These are phyloP conservation scores for Bolinopsis microptera DNA, from an alignment of 37 sponge, comb jelly and placozoan species.

Conservation along the genomic window DNA sequence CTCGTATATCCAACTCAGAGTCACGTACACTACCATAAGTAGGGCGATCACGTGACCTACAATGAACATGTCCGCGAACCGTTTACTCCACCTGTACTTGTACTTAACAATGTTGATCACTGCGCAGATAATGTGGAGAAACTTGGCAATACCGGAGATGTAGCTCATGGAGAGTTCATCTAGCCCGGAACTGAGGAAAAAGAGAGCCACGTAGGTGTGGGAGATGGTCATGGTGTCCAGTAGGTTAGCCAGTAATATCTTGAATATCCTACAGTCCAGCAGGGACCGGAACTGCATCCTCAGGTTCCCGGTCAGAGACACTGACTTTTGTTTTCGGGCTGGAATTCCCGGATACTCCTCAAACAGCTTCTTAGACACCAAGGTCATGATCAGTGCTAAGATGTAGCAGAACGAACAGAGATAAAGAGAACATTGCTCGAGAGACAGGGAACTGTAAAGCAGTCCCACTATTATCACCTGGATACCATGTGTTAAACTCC, in stretches of 20 bases:
- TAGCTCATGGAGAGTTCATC: background rate
- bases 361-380: background rate
- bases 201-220: background rate
- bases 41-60: background rate
- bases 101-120: background rate
- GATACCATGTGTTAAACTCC: background rate
- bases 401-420: slow-evolving; percentile 22
- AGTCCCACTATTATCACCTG: background rate
- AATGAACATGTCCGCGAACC: background rate
- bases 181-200: background rate
- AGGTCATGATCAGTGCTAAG: background rate
- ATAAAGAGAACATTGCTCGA: background rate
- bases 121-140: background rate
- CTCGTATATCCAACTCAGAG: background rate
- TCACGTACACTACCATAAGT: background rate
- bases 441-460: background rate
- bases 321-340: background rate
- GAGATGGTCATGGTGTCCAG: background rate
- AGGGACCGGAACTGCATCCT: background rate
- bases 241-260: background rate
- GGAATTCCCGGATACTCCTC: background rate
- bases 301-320: background rate
- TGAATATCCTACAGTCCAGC: background rate
- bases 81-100: background rate
- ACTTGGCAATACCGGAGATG: background rate